These are phyloP conservation scores for Psix sp. DNA, from an alignment of 1,140 invertebrate genomes.

Conservation along the genomic window DNA sequence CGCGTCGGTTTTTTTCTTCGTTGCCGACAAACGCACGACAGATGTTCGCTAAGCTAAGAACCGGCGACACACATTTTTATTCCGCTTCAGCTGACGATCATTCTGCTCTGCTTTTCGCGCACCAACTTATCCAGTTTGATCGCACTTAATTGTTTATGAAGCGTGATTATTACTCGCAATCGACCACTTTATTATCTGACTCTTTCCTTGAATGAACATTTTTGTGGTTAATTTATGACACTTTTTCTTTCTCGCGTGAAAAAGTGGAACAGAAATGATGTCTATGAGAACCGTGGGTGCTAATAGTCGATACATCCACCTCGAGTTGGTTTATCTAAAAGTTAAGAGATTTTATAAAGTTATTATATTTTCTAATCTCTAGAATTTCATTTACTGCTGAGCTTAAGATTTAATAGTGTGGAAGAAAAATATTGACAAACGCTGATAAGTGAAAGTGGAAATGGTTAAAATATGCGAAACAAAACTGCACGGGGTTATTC, in stretches of 20 bases:
- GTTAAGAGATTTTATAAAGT: too few species aligned
- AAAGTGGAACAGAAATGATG: too few species aligned
- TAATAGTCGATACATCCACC: too few species aligned
- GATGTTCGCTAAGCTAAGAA: constrained; percentile 15
- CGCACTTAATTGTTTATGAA: not conserved
- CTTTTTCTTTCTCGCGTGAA: too few species aligned
- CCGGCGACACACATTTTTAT: constrained; percentile 41
- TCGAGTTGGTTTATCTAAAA: too few species aligned
- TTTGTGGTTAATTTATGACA: too few species aligned
- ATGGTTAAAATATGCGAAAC: constrained; percentile 38
- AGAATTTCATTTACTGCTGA: not conserved
- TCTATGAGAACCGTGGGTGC: too few species aligned
- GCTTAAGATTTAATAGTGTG: constrained; percentile 5
- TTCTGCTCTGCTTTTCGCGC: not conserved
- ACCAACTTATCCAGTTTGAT: not conserved
- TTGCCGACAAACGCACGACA: constrained; percentile 10
- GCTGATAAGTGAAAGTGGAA: constrained; percentile 51
- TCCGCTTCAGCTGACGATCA: constrained; percentile 21
- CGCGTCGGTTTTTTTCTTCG: constrained; percentile 14
- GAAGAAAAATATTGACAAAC: constrained; percentile 42
- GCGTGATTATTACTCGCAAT: not conserved
- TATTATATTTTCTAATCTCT: too few species aligned
- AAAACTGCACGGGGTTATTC: constrained; percentile 26
- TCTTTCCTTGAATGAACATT: too few species aligned
- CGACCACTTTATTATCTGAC: too few species aligned